Percentiles rank a stretch among this genome's conserved stretches.
Evolutionary conservation across 2,113 vertebrate species (phyloP).

Genomic region (Paedocypris sp.): DNA sequence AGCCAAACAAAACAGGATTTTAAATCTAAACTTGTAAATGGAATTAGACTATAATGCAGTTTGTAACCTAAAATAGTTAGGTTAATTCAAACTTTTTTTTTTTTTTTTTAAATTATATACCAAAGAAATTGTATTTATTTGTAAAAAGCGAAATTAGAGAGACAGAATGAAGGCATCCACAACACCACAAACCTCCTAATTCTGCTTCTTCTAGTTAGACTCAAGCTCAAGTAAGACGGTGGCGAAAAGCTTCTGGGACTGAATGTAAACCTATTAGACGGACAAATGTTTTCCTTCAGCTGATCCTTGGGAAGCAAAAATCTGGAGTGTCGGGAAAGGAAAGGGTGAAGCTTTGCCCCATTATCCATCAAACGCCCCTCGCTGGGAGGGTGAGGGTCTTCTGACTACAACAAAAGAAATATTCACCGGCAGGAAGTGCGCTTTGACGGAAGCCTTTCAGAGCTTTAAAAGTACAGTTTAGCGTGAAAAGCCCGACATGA

Average conservation of each 20-base stretch:
- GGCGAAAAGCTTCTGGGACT: constrained; percentile 37
- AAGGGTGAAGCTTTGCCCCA: constrained; percentile 45
- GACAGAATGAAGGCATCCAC: background rate
- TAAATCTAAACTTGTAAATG: background rate
- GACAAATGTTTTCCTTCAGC: constrained; percentile 52
- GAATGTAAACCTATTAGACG: constrained; percentile 57
- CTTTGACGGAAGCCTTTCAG: background rate
- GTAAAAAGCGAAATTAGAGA: too few species aligned
- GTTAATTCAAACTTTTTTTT: background rate
- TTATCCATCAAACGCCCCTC: constrained; percentile 48
- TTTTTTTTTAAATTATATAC: background rate
- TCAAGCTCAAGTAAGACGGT: constrained; percentile 32
- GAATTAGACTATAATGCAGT: too few species aligned
- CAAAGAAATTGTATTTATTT: too few species aligned
- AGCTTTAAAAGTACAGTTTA: constrained; percentile 21
- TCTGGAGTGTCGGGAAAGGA: constrained; percentile 50
- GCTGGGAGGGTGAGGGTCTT: constrained; percentile 40
- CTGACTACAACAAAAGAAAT: constrained; percentile 53
- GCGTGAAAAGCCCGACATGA: background rate
- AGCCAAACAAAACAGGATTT: constrained; percentile 12
- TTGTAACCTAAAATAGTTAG: too few species aligned
- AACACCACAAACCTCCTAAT: constrained; percentile 24
- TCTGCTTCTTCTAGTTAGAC: constrained; percentile 31
- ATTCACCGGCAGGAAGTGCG: constrained; percentile 28
- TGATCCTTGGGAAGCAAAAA: constrained; percentile 37